phyloP scores from a whole-genome alignment of 2,797 vertebrate species.

The Hoplostethus mediterraneus region DNA sequence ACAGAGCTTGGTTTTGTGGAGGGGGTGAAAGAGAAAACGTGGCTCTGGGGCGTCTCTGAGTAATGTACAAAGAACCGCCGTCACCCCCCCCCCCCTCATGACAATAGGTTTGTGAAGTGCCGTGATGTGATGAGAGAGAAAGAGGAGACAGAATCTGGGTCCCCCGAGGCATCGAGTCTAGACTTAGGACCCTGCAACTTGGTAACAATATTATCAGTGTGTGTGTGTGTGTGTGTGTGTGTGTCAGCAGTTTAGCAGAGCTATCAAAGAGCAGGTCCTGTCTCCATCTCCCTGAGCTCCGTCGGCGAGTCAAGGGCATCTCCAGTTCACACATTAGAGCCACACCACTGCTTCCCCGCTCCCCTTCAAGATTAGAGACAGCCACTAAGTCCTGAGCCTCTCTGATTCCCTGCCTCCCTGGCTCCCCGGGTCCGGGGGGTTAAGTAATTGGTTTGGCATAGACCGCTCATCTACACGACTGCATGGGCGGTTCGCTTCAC shows the following conservation, averaged over 20 bases:
- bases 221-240: conserved; percentile 3
- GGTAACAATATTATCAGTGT: conserved; percentile 49
- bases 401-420: conserved; percentile 22
- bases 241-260: neutral
- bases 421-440: conserved; percentile 43
- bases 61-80: conserved; percentile 52
- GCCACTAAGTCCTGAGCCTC: conserved; percentile 30
- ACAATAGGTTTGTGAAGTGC: conserved; percentile 47
- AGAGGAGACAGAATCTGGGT: conserved; percentile 32
- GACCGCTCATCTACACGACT: conserved; percentile 29
- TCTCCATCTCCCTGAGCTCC: conserved; percentile 3
- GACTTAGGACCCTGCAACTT: conserved; percentile 37
- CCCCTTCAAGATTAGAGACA: conserved; percentile 41
- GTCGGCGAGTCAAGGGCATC: conserved; percentile 15
- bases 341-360: conserved; percentile 33
- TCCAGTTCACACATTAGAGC: conserved; percentile 46
- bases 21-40: conserved; percentile 40
- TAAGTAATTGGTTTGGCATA: conserved; percentile 73
- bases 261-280: neutral
- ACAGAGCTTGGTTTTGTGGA: conserved; percentile 13
- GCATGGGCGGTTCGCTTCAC: conserved; percentile 18
- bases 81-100: conserved; percentile 44
- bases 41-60: conserved; percentile 36
- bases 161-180: conserved; percentile 49
- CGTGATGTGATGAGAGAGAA: conserved; percentile 53